Percentiles rank a stretch among this genome's conserved stretches.
Conservation (phyloP, 2,888 invertebrate genomes). For the Eupsilia transversa region DNA sequence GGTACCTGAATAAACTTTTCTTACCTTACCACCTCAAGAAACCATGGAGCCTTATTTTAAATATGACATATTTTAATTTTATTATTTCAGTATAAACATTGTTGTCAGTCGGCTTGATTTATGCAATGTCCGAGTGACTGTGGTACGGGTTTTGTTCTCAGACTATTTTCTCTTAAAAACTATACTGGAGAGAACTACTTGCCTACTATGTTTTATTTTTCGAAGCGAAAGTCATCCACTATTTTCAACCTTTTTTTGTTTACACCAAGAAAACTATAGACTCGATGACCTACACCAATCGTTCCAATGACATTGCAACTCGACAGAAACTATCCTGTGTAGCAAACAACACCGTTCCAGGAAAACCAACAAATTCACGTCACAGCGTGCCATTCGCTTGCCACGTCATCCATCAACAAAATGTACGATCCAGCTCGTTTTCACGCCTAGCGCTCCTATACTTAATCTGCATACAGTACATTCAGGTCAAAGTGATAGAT, state of each 20-base stretch:
- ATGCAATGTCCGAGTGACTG: background rate
- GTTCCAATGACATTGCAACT: constrained; percentile 18
- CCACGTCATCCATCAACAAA: constrained; percentile 66
- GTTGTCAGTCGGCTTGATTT: background rate
- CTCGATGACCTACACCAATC: constrained; percentile 7
- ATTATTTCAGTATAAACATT: background rate
- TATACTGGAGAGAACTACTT: background rate
- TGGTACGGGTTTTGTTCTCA: background rate
- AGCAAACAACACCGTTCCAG: constrained; percentile 36
- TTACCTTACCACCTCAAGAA: background rate
- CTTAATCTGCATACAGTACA: constrained; percentile 66
- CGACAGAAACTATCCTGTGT: constrained; percentile 3
- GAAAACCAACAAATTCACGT: constrained; percentile 58
- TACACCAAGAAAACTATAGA: background rate
- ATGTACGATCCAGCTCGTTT: constrained; percentile 65
- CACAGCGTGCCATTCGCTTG: constrained; percentile 53
- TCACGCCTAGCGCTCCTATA: constrained; percentile 60
- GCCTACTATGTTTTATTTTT: background rate
- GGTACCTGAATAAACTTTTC: background rate
- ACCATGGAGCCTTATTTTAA: background rate
- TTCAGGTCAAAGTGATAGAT: constrained; percentile 66
- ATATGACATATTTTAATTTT: background rate
- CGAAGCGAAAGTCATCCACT: background rate
- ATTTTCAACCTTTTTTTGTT: background rate
- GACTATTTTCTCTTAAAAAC: background rate